These are phyloP conservation scores for Melieria omissa DNA, from an alignment of 2,888 invertebrate species.

Conservation along the genomic window DNA sequence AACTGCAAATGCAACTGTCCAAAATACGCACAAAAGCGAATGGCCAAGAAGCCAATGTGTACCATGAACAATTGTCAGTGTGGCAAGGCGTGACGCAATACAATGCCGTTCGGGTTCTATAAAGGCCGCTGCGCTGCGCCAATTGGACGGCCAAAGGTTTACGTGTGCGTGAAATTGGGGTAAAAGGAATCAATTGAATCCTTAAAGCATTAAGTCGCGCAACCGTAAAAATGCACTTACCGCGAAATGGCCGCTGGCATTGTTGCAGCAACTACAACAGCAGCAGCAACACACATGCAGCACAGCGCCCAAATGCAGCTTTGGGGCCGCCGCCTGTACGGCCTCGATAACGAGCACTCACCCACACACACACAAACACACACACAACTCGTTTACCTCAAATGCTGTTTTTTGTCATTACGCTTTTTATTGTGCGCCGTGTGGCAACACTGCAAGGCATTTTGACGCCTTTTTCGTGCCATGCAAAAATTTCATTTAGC, in stretches of 20 bases:
- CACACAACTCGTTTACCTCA: background rate
- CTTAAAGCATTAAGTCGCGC: no score
- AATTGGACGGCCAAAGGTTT: no score
- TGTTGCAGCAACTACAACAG: background rate
- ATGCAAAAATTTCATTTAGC: slow-evolving; percentile 3
- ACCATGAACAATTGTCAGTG: no score
- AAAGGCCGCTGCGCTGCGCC: no score
- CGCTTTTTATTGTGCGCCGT: background rate
- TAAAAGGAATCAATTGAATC: no score
- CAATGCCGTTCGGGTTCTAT: no score
- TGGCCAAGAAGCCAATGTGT: no score
- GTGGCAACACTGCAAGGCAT: background rate
- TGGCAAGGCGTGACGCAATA: no score
- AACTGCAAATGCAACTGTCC: no score
- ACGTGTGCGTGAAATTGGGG: no score
- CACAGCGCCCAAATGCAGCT: background rate
- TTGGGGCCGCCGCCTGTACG: background rate
- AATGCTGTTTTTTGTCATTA: background rate
- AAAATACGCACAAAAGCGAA: no score
- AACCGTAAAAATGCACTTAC: no score
- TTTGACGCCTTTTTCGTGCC: slow-evolving; percentile 18
- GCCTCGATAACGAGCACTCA: background rate
- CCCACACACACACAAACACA: background rate
- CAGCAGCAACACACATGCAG: background rate
- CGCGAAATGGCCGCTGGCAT: background rate